Evolutionary conservation across 92 coral and sea anemone species (phyloP), one percentile per base, ranked within the genome.

Genomic region (Umimayanthus kanabou): DNA sequence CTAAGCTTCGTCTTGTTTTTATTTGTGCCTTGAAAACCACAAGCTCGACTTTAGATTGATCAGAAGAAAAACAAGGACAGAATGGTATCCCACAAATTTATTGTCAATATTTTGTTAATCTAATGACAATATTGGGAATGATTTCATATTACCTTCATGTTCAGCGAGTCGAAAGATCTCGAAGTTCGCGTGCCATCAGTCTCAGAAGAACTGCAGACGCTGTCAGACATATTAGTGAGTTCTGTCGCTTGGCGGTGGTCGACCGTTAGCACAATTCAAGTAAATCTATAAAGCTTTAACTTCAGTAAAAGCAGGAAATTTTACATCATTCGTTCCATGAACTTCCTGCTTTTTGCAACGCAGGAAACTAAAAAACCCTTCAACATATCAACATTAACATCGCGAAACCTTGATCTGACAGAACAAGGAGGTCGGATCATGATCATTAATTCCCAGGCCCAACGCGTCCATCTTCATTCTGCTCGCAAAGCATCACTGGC

Each of bases 21-120:
- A 80, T 80, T 80, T 58, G 69, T 72, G 29, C 42, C 39, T 33
- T 16, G 29, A 75, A 77, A 80, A 80, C 84, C 84, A 80, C 84
- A 80, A 80, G 14, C 47, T 28, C 84, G 84, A 80, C 71, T 57
- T 18, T 29, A 13, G n/a, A 30, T 14, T 43, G 65, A 57, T 23
- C 84, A 80, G 15, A 53, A 57, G 72, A 80, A 80, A 79, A 80
- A 80, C 71, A 80, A 16, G 39, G 70, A 30, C 43, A 1, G n/a
- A 6, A 80, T 0, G 29, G 16, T 16, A n/a, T 25, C 25, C 70
- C 69, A 18, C 20, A 57, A 15, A 55, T 16, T 29, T 80, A 39
- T 11, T 77, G 53, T 58, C 84, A 9, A 6, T 30, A 53, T 57
- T 57, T 20, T 6, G 47, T 29, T 80, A 30, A 57, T 55, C 66